A percentile compares a stretch with the other conserved stretches of the same genome.
phyloP scores from a whole-genome alignment of 2,113 vertebrate species.

The Semnornis frantzii region DNA sequence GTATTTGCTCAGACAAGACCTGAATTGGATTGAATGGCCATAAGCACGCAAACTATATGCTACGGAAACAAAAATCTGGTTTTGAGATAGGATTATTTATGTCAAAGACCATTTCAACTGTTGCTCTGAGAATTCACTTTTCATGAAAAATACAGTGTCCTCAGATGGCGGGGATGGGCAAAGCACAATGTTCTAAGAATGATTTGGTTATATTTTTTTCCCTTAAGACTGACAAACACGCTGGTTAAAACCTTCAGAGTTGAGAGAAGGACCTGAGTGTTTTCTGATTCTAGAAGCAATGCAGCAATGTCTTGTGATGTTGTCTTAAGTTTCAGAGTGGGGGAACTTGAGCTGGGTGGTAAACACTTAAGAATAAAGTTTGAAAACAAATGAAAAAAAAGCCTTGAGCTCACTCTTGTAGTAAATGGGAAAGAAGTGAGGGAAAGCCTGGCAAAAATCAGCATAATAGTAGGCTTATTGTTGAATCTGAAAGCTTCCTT shows the following conservation, averaged over 20 bases:
- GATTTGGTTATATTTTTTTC: neutral
- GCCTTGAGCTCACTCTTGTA: conserved; percentile 45
- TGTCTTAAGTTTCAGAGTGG: neutral
- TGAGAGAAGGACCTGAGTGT: neutral
- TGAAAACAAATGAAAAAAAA: conserved; percentile 54
- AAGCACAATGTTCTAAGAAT: neutral
- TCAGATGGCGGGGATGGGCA: neutral
- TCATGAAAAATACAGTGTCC: neutral
- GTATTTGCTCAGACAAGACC: conserved; percentile 33
- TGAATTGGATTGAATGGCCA: conserved; percentile 50
- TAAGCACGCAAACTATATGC: neutral
- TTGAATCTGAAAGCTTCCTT: conserved; percentile 63
- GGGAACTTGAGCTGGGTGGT: conserved; percentile 21
- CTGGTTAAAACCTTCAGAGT: neutral
- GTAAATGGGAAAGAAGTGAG: conserved; percentile 51
- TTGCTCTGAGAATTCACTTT: neutral
- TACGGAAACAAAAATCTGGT: neutral
- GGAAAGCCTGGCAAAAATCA: conserved; percentile 65
- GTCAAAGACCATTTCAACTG: neutral
- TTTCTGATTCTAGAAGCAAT: neutral
- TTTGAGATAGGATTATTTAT: conserved; percentile 11
- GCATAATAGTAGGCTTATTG: conserved; percentile 69
- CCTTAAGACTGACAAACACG: neutral
- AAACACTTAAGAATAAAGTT: conserved; percentile 59
- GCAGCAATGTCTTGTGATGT: neutral